Evolutionary conservation across 92 coral and sea anemone genomes (phyloP).

Genomic region (Epizoanthus ramosus): DNA sequence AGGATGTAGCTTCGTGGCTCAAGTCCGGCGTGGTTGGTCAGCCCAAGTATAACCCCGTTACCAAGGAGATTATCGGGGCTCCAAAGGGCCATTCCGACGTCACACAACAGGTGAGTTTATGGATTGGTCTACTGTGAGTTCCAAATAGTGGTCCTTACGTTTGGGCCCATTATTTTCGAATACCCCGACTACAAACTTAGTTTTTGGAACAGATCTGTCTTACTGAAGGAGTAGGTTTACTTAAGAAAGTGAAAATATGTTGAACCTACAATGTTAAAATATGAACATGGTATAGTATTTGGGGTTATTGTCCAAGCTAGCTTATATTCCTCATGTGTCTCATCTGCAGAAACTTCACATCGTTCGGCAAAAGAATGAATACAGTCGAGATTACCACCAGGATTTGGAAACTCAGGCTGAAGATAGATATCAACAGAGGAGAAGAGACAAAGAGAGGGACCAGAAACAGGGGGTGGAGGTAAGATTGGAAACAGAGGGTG

Average conservation of each 20-base stretch:
- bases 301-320: too few relatives aligned
- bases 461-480: constrained; percentile 73
- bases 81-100: constrained; percentile 92
- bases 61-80: constrained; percentile 78
- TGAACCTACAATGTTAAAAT: too few relatives aligned
- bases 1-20: constrained; percentile 88
- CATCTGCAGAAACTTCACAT: constrained; percentile 71
- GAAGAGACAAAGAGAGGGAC: constrained; percentile 64
- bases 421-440: constrained; percentile 68
- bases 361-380: constrained; percentile 81
- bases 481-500: background rate
- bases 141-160: background rate
- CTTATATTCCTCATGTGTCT: too few relatives aligned
- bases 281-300: too few relatives aligned
- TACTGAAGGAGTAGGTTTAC: background rate
- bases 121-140: background rate
- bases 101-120: constrained; percentile 71
- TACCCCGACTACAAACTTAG: too few relatives aligned
- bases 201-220: too few relatives aligned
- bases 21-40: constrained; percentile 86
- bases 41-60: constrained; percentile 76
- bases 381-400: constrained; percentile 68
- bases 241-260: too few relatives aligned
- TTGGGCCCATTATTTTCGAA: background rate
- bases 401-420: constrained; percentile 81